phyloP scores from a whole-genome alignment of 1,140 invertebrate genomes.

The Ceratina australensis region DNA sequence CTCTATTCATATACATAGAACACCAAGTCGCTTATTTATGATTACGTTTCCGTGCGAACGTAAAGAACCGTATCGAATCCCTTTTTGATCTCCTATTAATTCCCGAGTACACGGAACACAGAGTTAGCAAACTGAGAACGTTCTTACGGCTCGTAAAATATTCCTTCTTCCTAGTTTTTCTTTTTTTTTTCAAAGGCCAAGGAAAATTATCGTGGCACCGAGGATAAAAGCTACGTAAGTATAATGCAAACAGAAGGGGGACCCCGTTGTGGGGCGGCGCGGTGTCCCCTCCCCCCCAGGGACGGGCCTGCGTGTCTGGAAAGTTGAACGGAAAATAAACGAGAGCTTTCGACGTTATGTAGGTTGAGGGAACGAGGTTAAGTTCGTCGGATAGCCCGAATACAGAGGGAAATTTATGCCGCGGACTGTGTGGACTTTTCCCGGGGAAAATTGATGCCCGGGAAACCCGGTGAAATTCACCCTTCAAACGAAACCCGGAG shows the following conservation, averaged over 20 bases:
- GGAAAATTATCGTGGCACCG: constrained; percentile 20
- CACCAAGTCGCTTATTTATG: too few relatives aligned
- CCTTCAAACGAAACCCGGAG: constrained; percentile 15
- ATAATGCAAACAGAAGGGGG: constrained; percentile 44
- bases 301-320: constrained; percentile 52
- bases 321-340: constrained; percentile 60
- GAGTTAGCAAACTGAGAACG: too few relatives aligned
- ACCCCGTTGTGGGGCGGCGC: not conserved
- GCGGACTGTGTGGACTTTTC: constrained; percentile 8
- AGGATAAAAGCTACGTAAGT: constrained; percentile 45
- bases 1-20: too few relatives aligned
- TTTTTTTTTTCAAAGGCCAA: not conserved
- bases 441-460: constrained; percentile 25
- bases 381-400: constrained; percentile 51
- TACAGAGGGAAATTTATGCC: constrained; percentile 40
- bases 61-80: too few relatives aligned
- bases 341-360: constrained; percentile 47
- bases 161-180: too few relatives aligned
- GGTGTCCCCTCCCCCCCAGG: constrained; percentile 19
- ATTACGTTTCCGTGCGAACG: too few relatives aligned
- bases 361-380: constrained; percentile 62
- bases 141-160: not conserved
- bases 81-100: too few relatives aligned
- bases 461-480: constrained; percentile 41
- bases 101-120: too few relatives aligned